Conservation (phyloP, 2,797 vertebrate species). For the Lepus townsendii region DNA sequence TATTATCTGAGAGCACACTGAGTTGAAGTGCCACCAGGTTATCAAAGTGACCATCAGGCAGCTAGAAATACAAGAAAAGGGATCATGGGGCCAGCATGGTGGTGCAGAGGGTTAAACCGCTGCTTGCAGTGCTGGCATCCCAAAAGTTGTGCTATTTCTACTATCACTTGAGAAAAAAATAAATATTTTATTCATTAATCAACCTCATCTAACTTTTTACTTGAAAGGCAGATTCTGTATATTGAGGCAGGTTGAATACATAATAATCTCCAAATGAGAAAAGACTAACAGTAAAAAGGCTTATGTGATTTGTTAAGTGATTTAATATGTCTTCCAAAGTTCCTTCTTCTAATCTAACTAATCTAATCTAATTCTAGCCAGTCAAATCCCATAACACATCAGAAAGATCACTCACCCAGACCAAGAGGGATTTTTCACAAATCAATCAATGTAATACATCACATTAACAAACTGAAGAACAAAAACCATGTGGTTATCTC, state of each 20-base stretch:
- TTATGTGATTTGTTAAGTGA: neutral
- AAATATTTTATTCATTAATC: slow-evolving; percentile 1
- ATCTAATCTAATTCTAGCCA: no score
- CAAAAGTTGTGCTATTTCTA: neutral
- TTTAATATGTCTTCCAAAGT: no score
- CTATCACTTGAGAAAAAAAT: slow-evolving; percentile 43
- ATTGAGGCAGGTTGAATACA: neutral
- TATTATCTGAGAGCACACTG: neutral
- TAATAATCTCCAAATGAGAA: neutral
- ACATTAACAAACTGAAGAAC: no score
- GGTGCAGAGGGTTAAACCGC: no score
- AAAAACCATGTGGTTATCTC: no score
- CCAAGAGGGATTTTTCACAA: no score
- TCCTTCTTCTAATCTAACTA: neutral
- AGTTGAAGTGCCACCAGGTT: neutral
- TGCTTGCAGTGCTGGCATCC: no score
- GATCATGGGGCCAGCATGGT: no score
- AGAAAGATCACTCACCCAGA: no score
- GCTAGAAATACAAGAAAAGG: slow-evolving; percentile 20
- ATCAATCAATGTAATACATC: no score
- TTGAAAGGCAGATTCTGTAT: neutral
- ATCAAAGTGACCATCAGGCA: neutral
- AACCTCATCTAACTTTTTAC: slow-evolving; percentile 1
- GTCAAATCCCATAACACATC: no score
- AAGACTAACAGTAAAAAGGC: neutral